Base-by-base conservation (phyloP, 2,113 vertebrate genomes). In the Sarotherodon lohbergeri region DNA sequence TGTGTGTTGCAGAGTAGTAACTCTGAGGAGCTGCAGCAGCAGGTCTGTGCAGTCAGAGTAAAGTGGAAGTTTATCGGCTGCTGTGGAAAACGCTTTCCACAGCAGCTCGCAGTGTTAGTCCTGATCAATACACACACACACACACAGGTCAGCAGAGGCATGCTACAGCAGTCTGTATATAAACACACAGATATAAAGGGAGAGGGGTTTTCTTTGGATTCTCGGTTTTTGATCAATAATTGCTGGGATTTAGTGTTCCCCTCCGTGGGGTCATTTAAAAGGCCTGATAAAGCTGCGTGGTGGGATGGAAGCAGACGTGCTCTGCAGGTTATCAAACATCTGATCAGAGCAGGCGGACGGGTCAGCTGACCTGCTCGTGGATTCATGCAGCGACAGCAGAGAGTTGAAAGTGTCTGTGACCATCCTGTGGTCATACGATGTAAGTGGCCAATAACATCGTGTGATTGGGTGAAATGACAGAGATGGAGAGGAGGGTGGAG, bases 321-420 rank as follows among this genome's bases (percentile, higher is more conserved):
- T 32, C 27, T 27, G 6, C 17, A 68, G 6, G 10, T 63, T 3
- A 41, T 39, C 63, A 68, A 24, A 0, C 36, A 32, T 61, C 36
- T 16, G 19, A 16, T 10, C 59, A 6, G 59, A 61, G 36, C 27
- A 61, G 27, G 9, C 36, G 36, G 34, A 36, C 8, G 36, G 36
- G 36, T 9, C 36, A 39, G 36, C 8, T 32, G 7, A 71, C n/a
- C 66, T 41, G 13, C 63, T 68, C 36, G 2, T 43, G 36, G 19
- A 41, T 9, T 71, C 36, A 3, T 71, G n/a, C 36, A 24, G 39
- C 0, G n/a, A 71, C 8, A 2, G 1, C 59, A 2, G 59, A 63
- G 29, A 10, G 1, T 71, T 22, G n/a, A 24, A 41, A 13, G 34
- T 22, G n/a, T 16, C 66, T 71, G 63, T 36, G 7, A 5, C 12